Evolutionary conservation across 2,113 vertebrate species (phyloP), one percentile per base, ranked within the genome.

Genomic region (Anolis sagrei): DNA sequence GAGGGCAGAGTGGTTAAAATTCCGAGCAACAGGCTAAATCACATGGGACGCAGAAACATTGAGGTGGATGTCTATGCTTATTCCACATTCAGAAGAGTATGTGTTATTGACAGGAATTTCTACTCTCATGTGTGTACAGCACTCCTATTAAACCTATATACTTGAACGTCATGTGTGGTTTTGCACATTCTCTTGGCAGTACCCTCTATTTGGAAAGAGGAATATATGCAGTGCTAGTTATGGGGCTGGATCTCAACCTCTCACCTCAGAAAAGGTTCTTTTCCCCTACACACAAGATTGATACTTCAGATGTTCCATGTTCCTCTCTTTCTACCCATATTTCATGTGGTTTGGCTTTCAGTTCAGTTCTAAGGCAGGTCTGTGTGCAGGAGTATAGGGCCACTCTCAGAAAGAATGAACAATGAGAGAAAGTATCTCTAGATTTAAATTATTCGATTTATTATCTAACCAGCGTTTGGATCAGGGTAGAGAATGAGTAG

Each of bases 1-100:
- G 34, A 29, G 18, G 76, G 51, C 39, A 72, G 25, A 39, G 58
- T 76, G 72, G 9, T 21, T 39, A 83, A 76, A 2, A 19, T 32
- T 81, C n/a, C n/a, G 32, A 11, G 27, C 48, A 82, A 0, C 0
- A 3, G 70, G 81, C 48, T 83, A 10, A 68, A 49, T 80, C 8
- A 62, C 75, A 44, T 0, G 1, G 23, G 64, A 84, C 21, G 1
- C 54, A 62, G 0, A 0, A 3, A 74, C 70, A 27, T 64, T 81
- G 86, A 86, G 48, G 16, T 1, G 39, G 39, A 68, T 49, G 74
- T 34, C 32, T 16, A 39, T 39, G 32, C 25, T 8, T 58, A 58
- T 39, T 27, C 25, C n/a, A 7, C 49, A 77, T 76, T 77, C 34
- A 68, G 29, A 77, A 68, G 11, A 62, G 68, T 29, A 3, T 32